Evolutionary conservation across 2,888 invertebrate species (phyloP), one percentile per base, ranked within the genome.

Genomic region (Balanococcus diminutus): DNA sequence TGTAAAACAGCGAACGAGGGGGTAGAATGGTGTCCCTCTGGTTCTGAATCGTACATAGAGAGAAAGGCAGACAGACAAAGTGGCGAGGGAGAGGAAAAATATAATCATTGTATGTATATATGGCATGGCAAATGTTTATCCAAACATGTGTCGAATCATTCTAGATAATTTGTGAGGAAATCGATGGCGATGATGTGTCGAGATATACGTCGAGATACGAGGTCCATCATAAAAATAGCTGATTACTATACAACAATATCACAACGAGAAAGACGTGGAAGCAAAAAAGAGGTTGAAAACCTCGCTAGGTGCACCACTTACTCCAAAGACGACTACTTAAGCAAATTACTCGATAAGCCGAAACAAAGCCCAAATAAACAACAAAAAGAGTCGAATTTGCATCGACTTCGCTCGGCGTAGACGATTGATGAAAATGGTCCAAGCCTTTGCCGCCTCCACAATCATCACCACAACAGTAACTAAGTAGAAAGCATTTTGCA

Each of bases 91-190:
- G 51, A 19, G 19, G 19, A 51, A 19, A 9, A 51, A 0, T n/a
- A 51, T 51, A 51, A 51, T 51, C 51, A 51, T 51, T 51, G 51
- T 51, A n/a, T 51, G 19, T 51, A 19, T 51, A 8, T 36, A 36
- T 36, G 36, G 46, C 16, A 67, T 67, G 28, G 61, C 61, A 25
- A 67, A 25, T 67, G 61, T 67, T 67, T 28, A 22, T 67, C 25
- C 19, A 3, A 51, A 51, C 51, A 51, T 51, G 19, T 51, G 61
- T 28, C 61, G 61, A 67, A 67, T 67, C 61, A 67, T 67, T 9
- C 28, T 67, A 67, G 25, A 67, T 67, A 67, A 67, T 67, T 67
- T 67, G n/a, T n/a, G 51, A 19, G 51, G 51, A 51, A 51, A 51
- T 19, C n/a, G 51, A 51, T 51, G 19, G 51, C 19, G 51, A 51